Conservation (phyloP, 2,888 invertebrate species). For the Leucophenga montana region DNA sequence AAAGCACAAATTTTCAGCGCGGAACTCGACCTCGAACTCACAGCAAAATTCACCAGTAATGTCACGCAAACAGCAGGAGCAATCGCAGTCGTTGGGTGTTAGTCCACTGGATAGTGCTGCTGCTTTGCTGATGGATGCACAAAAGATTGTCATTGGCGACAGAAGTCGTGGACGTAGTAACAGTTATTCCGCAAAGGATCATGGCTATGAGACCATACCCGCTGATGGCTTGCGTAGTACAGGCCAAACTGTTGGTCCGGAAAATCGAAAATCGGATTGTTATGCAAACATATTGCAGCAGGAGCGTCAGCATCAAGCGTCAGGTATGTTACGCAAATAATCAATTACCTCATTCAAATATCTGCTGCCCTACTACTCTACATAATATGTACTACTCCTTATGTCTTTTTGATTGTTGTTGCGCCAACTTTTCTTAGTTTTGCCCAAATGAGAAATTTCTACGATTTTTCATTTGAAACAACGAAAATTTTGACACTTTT, state of each 20-base stretch:
- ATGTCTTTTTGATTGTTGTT: constrained; percentile 39
- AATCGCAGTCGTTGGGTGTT: constrained; percentile 54
- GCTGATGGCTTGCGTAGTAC: constrained; percentile 59
- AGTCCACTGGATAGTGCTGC: constrained; percentile 64
- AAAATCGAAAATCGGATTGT: constrained; percentile 72
- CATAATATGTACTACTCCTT: constrained; percentile 44
- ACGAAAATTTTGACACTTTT: constrained; percentile 63
- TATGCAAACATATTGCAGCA: constrained; percentile 70
- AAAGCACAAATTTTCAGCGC: constrained; percentile 70
- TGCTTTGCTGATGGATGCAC: constrained; percentile 57
- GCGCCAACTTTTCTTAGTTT: constrained; percentile 54
- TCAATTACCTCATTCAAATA: constrained; percentile 28
- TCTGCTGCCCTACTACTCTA: constrained; percentile 44
- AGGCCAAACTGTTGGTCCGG: constrained; percentile 49
- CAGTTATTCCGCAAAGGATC: constrained; percentile 74
- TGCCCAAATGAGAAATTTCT: constrained; percentile 69
- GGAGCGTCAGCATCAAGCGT: constrained; percentile 65
- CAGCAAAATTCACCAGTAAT: constrained; percentile 70
- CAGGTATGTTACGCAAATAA: constrained; percentile 48
- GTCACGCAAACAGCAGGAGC: constrained; percentile 59
- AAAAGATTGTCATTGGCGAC: constrained; percentile 54
- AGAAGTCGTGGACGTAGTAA: constrained; percentile 73
- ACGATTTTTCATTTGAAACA: constrained; percentile 58
- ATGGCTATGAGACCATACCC: constrained; percentile 78
- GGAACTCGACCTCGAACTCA: constrained; percentile 64